Percentiles rank a stretch among this genome's conserved stretches.
These are phyloP conservation scores for Cheilosia scutellata DNA, from an alignment of 2,888 invertebrate genomes.

Conservation along the genomic window DNA sequence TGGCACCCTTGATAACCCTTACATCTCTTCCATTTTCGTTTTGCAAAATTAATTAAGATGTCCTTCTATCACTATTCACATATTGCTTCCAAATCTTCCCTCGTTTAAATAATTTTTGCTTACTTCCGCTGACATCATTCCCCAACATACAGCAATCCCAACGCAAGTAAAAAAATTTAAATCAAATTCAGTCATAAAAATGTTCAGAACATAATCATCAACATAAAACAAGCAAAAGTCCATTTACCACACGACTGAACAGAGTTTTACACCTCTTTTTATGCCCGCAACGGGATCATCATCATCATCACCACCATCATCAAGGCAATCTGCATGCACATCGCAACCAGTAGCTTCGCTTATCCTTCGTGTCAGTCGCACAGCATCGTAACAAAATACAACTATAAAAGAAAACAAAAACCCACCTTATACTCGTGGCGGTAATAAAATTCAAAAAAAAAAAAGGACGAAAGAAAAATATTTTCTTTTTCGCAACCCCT, in stretches of 20 bases:
- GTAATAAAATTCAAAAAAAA: constrained; percentile 56
- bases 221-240: constrained; percentile 73
- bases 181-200: constrained; percentile 66
- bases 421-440: constrained; percentile 31
- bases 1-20: too few relatives aligned
- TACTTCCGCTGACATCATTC: background rate
- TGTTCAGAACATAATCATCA: constrained; percentile 66
- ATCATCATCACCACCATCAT: constrained; percentile 69
- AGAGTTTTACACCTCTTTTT: constrained; percentile 74
- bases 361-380: background rate
- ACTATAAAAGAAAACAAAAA: constrained; percentile 40
- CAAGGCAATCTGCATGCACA: constrained; percentile 71
- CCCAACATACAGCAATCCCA: background rate
- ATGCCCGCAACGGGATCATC: constrained; percentile 64
- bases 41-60: too few relatives aligned
- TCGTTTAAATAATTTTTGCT: background rate
- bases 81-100: background rate
- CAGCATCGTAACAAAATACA: constrained; percentile 20
- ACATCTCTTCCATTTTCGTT: too few relatives aligned
- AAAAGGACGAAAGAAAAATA: constrained; percentile 43
- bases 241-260: constrained; percentile 70
- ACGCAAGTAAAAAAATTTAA: constrained; percentile 17
- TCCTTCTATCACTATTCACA: too few relatives aligned
- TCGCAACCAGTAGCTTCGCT: constrained; percentile 52
- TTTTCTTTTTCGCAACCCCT: constrained; percentile 58